Conservation (phyloP, 2,113 vertebrate genomes). For the Ictalurus furcatus region DNA sequence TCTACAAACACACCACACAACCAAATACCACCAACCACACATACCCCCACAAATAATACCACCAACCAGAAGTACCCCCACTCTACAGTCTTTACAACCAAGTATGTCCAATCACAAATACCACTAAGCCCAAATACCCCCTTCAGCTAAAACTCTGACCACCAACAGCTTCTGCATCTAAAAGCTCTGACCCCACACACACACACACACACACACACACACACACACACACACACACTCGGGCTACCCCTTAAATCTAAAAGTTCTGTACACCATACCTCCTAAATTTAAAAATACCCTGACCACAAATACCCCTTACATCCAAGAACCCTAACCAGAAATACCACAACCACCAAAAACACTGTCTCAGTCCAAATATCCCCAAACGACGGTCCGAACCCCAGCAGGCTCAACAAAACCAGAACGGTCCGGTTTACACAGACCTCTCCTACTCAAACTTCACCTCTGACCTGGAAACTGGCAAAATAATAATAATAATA, state of each 20-base stretch:
- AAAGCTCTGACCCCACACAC: not conserved
- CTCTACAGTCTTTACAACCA: not conserved
- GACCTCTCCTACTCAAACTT: not conserved
- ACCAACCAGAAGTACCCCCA: not conserved
- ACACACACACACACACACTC: not conserved
- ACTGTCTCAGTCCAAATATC: not conserved
- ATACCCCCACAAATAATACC: not conserved
- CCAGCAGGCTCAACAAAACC: too few species aligned
- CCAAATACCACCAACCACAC: not conserved
- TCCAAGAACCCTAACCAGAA: not conserved
- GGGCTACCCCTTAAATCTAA: not conserved
- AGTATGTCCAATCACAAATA: not conserved
- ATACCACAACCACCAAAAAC: not conserved
- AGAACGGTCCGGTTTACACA: not conserved
- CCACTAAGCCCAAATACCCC: not conserved
- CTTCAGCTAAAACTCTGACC: not conserved
- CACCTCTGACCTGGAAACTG: not conserved
- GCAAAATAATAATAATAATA: too few species aligned
- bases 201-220: not conserved
- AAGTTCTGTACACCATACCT: not conserved
- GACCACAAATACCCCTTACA: not conserved
- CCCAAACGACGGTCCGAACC: not conserved
- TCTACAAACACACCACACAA: not conserved
- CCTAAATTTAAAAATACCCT: too few species aligned
- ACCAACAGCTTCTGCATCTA: not conserved